Percentiles rank a stretch among this genome's conserved stretches.
Evolutionary conservation across 1,140 invertebrate genomes (phyloP).

Genomic region (Manduca sexta): DNA sequence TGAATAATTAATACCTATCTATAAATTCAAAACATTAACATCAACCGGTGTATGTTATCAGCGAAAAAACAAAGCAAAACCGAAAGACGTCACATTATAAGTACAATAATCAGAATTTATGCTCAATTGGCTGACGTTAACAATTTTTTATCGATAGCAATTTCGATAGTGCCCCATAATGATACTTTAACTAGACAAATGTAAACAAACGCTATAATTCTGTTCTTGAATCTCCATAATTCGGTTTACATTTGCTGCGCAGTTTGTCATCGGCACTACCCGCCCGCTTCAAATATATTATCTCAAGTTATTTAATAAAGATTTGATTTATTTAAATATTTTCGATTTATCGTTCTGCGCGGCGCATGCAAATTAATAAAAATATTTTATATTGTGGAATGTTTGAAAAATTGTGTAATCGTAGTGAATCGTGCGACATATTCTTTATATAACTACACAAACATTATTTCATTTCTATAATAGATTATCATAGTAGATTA

Average conservation of each 20-base stretch:
- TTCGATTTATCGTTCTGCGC: too few species aligned
- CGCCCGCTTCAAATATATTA: constrained; percentile 19
- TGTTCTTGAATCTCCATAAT: constrained; percentile 55
- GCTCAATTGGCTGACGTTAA: constrained; percentile 42
- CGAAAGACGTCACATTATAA: constrained; percentile 44
- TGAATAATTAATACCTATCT: not conserved
- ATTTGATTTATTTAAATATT: too few species aligned
- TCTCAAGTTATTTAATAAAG: constrained; percentile 22
- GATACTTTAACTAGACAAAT: constrained; percentile 50
- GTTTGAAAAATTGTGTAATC: too few species aligned
- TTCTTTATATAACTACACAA: too few species aligned
- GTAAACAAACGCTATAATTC: constrained; percentile 47
- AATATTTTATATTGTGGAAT: too few species aligned
- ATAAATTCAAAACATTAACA: not conserved
- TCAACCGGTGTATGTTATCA: not conserved
- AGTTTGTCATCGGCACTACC: constrained; percentile 28
- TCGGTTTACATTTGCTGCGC: constrained; percentile 37
- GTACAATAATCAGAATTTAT: constrained; percentile 60
- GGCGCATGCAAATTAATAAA: too few species aligned
- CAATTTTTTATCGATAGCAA: constrained; percentile 63
- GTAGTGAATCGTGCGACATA: too few species aligned
- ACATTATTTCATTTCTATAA: too few species aligned
- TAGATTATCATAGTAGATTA: too few species aligned
- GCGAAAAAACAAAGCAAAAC: constrained; percentile 7
- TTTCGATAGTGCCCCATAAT: constrained; percentile 58